phyloP scores from a whole-genome alignment of 2,797 vertebrate species.

The Smutsia gigantea region DNA sequence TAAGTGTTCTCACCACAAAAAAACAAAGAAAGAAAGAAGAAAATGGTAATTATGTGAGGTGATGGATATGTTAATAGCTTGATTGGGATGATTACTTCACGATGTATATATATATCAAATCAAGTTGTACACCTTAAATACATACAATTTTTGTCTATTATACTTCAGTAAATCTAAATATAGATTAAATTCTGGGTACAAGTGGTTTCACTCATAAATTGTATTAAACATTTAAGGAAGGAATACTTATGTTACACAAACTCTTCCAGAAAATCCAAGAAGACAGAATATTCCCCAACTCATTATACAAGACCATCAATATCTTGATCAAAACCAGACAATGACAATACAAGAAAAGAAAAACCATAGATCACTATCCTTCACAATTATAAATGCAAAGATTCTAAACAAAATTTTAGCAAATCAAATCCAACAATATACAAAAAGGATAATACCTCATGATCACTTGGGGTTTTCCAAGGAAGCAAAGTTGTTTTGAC shows the following conservation, averaged over 20 bases:
- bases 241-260: background rate
- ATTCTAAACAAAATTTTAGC: background rate
- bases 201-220: background rate
- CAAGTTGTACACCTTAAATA: background rate
- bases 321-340: background rate
- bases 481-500: background rate
- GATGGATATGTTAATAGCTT: background rate
- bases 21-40: background rate
- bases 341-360: background rate
- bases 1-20: background rate
- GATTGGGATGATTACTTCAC: background rate
- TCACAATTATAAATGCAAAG: background rate
- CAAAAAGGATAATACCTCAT: background rate
- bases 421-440: background rate
- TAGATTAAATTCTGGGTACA: background rate
- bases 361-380: background rate
- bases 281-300: background rate
- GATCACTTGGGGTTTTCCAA: background rate
- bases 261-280: background rate
- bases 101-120: background rate
- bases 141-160: background rate
- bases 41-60: background rate
- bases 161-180: background rate
- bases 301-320: background rate
- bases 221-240: background rate